A percentile compares a stretch with the other conserved stretches of the same genome.
Conservation (phyloP, 2,113 vertebrate species). For the Sminthopsis crassicaudata region DNA sequence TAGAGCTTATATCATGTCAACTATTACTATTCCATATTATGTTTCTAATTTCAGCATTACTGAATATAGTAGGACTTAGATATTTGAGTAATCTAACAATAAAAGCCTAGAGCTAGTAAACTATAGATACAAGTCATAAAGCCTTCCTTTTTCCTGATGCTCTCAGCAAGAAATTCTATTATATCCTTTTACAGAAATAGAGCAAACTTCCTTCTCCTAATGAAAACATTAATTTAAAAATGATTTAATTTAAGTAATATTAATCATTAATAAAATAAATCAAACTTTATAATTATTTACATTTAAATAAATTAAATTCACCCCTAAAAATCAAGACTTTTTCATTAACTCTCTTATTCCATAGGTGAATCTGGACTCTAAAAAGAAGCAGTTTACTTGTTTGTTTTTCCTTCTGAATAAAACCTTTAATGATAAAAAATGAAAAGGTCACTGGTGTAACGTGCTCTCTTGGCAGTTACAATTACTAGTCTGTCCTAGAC, state of each 20-base stretch:
- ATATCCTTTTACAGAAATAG: not conserved
- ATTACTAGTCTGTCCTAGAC: no score
- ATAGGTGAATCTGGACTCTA: not conserved
- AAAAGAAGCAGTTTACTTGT: not conserved
- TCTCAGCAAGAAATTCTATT: not conserved
- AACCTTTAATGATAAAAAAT: not conserved
- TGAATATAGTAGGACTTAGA: not conserved
- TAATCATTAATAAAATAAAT: not conserved
- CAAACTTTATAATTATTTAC: not conserved
- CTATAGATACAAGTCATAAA: not conserved
- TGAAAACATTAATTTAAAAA: not conserved
- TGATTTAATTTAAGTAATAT: not conserved
- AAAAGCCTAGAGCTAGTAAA: not conserved
- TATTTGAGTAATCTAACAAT: not conserved
- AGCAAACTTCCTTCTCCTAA: not conserved
- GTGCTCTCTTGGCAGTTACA: no score
- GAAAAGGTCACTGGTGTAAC: not conserved
- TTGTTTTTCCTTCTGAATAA: constrained; percentile 5
- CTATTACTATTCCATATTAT: not conserved
- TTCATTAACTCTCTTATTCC: not conserved
- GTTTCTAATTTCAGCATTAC: not conserved
- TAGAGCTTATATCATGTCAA: not conserved
- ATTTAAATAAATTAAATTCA: not conserved
- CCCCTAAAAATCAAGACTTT: not conserved
- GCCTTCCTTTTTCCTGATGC: not conserved